Evolutionary conservation across 2,113 vertebrate species (phyloP), one percentile per base, ranked within the genome.

Genomic region (Hoplias malabaricus): DNA sequence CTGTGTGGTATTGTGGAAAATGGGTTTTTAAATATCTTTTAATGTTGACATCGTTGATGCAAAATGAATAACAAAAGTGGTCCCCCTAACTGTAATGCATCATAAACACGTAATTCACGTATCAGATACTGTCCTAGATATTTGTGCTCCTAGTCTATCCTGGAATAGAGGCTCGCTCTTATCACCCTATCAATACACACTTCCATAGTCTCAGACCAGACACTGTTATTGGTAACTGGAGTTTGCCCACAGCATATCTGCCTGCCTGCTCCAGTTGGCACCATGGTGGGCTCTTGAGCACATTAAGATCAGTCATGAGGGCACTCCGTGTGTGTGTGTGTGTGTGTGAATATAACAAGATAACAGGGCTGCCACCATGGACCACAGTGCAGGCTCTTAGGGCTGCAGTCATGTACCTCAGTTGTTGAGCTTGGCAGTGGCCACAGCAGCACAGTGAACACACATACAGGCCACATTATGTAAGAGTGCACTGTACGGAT

Each of bases 401-500:
- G 33, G 14, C 56, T 70, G 27, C 11, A 29, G 31, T 68, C 33
- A 42, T 71, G 43, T 61, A 70, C 42, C 76, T 63, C 48, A 48
- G 10, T 16, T 34, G 6, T 71, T 59, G 38, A 42, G 57, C 29
- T 38, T 63, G 33, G 56, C 67, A 63, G 40, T 43, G 10, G 56
- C 33, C 31, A 25, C 13, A 56, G 25, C 10, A 38, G 40, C 59
- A 34, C 48, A 63, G 33, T 78, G 33, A 10, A 16, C 54, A 50
- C 2, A 68, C 33, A 46, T 36, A 68, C 56, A 68, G 21, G 31
- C 62, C 56, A 33, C 21, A 23, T 75, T 79, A 83, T 80, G 78
- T 79, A 87, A 85, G 14, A 21, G 43, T 25, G 53, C 29, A 74
- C 56, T 65, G 40, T 23, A 33, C 29, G 16, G 50, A 83, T 89